phyloP scores from a whole-genome alignment of 2,113 vertebrate genomes.

The Campylomormyrus numenius region DNA sequence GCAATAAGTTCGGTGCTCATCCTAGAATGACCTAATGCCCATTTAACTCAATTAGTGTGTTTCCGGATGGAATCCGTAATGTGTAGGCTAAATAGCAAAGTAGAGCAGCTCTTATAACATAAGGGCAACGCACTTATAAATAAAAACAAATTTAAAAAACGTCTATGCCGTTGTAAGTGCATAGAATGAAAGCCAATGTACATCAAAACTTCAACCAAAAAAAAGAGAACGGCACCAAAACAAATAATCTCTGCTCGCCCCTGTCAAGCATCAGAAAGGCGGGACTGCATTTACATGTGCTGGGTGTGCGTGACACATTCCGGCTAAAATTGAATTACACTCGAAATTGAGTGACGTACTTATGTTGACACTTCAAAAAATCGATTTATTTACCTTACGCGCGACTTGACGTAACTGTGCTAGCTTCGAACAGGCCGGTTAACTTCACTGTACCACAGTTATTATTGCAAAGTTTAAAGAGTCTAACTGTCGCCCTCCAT shows the following conservation, averaged over 20 bases:
- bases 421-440: background rate
- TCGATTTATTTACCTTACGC: background rate
- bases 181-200: conserved; percentile 16
- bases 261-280: background rate
- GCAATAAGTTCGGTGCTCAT: background rate
- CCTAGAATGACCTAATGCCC: background rate
- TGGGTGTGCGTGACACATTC: background rate
- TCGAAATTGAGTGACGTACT: conserved; percentile 5
- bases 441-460: conserved; percentile 35
- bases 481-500: conserved; percentile 57
- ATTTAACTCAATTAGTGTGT: conserved; percentile 12
- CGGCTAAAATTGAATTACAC: background rate
- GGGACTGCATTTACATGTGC: background rate
- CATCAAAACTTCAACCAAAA: conserved; percentile 14
- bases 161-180: background rate
- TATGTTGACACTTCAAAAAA: conserved; percentile 6
- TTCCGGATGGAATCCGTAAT: conserved; percentile 9
- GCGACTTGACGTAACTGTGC: background rate
- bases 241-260: background rate
- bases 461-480: conserved; percentile 66
- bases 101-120: background rate
- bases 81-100: background rate
- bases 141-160: background rate
- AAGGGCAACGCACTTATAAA: background rate
- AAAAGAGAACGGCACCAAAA: background rate